Evolutionary conservation across 2,888 invertebrate genomes (phyloP).

Genomic region (Limnephilus auricula): DNA sequence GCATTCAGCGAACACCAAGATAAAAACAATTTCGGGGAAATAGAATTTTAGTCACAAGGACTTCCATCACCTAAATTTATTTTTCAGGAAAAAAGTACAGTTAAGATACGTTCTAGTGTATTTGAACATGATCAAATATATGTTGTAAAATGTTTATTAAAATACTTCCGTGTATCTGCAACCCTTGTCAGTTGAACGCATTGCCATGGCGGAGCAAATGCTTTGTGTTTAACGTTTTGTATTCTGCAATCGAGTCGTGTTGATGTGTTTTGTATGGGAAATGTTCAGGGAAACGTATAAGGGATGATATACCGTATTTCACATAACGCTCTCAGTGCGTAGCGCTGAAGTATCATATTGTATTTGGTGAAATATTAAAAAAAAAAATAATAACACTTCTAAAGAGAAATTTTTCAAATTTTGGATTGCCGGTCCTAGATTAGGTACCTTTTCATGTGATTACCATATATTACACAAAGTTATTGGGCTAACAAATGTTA

Average conservation of each 20-base stretch:
- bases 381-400: background rate
- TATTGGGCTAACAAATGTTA: too few relatives aligned
- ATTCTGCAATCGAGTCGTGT: conserved; percentile 35
- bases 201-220: background rate
- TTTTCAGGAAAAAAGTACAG: too few relatives aligned
- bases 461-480: too few relatives aligned
- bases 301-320: background rate
- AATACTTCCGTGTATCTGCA: background rate
- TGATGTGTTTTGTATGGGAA: conserved; percentile 27
- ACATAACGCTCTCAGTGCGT: background rate
- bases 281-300: background rate
- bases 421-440: too few relatives aligned
- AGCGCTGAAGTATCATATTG: background rate
- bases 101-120: background rate
- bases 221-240: background rate
- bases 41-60: too few relatives aligned
- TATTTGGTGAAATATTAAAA: background rate
- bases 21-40: too few relatives aligned
- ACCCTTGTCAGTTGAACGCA: background rate
- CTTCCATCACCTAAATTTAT: too few relatives aligned
- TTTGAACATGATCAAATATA: background rate
- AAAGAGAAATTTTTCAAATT: too few relatives aligned
- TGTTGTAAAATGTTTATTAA: background rate
- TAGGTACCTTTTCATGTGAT: too few relatives aligned
- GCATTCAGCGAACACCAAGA: too few relatives aligned